These are phyloP conservation scores for Meandrina meandrites DNA, from an alignment of 92 coral and sea anemone species.

Conservation along the genomic window DNA sequence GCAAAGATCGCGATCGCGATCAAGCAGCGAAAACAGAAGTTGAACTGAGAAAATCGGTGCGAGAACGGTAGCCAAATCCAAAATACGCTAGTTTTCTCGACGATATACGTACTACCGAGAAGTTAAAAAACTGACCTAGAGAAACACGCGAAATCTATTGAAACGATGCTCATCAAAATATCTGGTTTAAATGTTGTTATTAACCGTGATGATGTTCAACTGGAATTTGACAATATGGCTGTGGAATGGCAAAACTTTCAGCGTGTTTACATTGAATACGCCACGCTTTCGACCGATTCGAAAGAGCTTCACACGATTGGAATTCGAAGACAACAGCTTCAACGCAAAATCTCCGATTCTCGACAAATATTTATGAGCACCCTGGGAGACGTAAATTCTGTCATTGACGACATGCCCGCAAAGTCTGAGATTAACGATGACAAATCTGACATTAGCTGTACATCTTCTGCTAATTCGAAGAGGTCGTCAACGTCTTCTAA, in stretches of 20 bases:
- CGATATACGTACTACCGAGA: no score
- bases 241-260: constrained; percentile 1
- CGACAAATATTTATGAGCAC: constrained; percentile 15
- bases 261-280: background rate
- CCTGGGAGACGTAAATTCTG: background rate
- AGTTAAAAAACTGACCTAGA: no score
- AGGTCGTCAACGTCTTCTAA: constrained; percentile 16
- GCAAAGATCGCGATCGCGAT: no score
- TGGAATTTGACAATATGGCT: no score
- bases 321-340: background rate
- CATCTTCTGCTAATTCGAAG: constrained; percentile 6
- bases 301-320: background rate
- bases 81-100: no score
- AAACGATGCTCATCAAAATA: no score
- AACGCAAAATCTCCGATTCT: constrained; percentile 7
- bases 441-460: background rate
- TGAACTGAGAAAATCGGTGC: no score
- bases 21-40: no score
- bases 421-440: background rate
- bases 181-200: no score
- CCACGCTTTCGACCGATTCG: background rate
- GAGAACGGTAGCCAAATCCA: no score
- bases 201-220: no score
- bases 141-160: no score
- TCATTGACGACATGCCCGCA: background rate